Evolutionary conservation across 2,113 vertebrate species (phyloP), one percentile per base, ranked within the genome.

Genomic region (Tichodroma muraria): DNA sequence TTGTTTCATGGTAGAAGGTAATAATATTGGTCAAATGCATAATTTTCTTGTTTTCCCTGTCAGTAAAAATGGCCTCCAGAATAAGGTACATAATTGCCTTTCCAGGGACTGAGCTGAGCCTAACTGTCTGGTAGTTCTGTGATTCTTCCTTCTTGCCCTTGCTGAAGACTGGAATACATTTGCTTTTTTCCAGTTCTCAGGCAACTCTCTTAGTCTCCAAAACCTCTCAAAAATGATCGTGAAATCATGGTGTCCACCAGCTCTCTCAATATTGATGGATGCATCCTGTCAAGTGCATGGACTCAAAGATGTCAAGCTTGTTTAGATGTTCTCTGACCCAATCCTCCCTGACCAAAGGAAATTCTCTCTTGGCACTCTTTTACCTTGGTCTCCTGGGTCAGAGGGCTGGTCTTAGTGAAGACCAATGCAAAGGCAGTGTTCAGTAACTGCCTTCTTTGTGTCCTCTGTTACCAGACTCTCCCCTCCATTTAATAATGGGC

Each of bases 361-460:
- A 37, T 4, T 33, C 17, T 54, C 14, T 28, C 9, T 72, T 54
- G 33, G 13, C 9, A n/a, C 27, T 84, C 38, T 18, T 54, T 60
- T 30, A 42, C 24, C 20, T 19, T n/a, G 14, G 18, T 28, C 23
- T 73, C n/a, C 35, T 28, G 23, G 22, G 15, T 47, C 49, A 56
- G 40, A 56, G 28, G 33, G 7, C 23, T 56, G 23, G n/a, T 38
- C 6, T 64, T 28, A 4, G 1, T 38, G 15, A 47, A 47, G 6
- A 23, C 3, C 11, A 64, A 2, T 38, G 23, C 28, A 54, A 47
- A 64, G 22, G 4, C 0, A 0, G 22, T 38, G 14, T 27, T 45
- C 33, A 38, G 28, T 28, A 31, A 28, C 11, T 37, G 9, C 18
- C n/a, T 54, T 38, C 22, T 84, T 9, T 15, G n/a, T 0, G 1